A percentile compares a stretch with the other conserved stretches of the same genome.
phyloP scores from a whole-genome alignment of 2,113 vertebrate species.

The Catharus minimus region DNA sequence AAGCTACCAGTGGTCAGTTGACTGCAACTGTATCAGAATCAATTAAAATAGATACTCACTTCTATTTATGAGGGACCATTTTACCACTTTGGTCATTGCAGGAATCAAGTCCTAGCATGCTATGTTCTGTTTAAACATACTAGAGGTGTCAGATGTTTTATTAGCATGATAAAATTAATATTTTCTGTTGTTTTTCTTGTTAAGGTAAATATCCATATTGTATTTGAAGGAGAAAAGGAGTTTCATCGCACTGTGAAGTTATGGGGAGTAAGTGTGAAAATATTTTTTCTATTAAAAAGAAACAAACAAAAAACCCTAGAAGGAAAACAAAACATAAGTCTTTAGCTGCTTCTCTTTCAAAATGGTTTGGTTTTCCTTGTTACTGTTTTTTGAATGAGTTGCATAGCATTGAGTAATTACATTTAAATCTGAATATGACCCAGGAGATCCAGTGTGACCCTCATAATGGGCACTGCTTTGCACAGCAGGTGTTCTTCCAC shows the following conservation, averaged over 20 bases:
- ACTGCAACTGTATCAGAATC: not conserved
- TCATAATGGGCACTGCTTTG: not conserved
- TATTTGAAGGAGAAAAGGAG: constrained; percentile 95
- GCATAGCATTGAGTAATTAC: not conserved
- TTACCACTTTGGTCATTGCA: not conserved
- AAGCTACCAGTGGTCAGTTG: not conserved
- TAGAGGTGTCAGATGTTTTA: not conserved
- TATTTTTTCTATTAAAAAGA: not conserved
- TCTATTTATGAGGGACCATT: not conserved
- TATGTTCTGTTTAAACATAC: not conserved
- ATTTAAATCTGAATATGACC: not conserved
- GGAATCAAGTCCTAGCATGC: not conserved
- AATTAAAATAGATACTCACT: not conserved
- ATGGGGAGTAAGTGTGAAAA: constrained; percentile 92
- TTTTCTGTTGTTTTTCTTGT: not conserved
- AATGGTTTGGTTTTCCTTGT: not conserved
- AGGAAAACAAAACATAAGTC: not conserved
- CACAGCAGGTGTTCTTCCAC: not conserved
- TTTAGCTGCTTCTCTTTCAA: not conserved
- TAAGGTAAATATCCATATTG: constrained; percentile 90
- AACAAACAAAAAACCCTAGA: not conserved
- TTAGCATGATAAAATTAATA: not conserved
- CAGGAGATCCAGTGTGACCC: not conserved
- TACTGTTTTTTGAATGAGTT: not conserved
- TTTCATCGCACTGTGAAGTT: constrained; percentile 90